Conservation (phyloP, 1,140 invertebrate species). For the Calycopis cecrops region DNA sequence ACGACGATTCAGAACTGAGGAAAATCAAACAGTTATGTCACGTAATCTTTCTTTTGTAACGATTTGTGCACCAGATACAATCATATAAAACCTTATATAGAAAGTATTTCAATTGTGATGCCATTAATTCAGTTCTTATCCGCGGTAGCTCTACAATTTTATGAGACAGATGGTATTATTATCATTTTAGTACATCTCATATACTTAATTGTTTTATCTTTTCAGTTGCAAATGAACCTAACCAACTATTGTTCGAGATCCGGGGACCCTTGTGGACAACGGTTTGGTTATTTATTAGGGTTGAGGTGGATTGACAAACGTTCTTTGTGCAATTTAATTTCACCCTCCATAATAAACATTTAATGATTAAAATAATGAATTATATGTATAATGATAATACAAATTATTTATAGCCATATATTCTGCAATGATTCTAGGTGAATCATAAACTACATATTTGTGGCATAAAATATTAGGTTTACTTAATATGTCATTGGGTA, state of each 20-base stretch:
- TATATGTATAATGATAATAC: too few species aligned
- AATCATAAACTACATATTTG: too few species aligned
- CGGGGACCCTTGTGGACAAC: conserved; percentile 15
- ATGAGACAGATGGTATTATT: conserved; percentile 3
- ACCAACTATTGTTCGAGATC: conserved; percentile 5
- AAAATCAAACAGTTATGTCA: too few species aligned
- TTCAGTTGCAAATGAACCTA: conserved; percentile 6
- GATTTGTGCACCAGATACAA: not conserved
- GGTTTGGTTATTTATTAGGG: conserved; percentile 27
- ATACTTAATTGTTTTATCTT: conserved; percentile 11
- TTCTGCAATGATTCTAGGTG: too few species aligned
- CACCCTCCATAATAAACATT: conserved; percentile 6
- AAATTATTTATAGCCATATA: too few species aligned
- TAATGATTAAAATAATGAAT: too few species aligned
- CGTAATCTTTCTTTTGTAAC: too few species aligned
- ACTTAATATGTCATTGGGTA: too few species aligned
- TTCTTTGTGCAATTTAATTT: conserved; percentile 17
- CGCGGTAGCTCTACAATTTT: not conserved
- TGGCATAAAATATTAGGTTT: too few species aligned
- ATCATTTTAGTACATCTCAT: not conserved
- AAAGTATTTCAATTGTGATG: too few species aligned
- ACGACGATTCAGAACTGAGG: too few species aligned
- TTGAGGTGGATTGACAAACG: conserved; percentile 25
- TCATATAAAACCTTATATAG: conserved; percentile 4
- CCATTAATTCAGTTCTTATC: too few species aligned